Base-by-base conservation (phyloP, 2,888 invertebrate species). In the Oscheius sp. region DNA sequence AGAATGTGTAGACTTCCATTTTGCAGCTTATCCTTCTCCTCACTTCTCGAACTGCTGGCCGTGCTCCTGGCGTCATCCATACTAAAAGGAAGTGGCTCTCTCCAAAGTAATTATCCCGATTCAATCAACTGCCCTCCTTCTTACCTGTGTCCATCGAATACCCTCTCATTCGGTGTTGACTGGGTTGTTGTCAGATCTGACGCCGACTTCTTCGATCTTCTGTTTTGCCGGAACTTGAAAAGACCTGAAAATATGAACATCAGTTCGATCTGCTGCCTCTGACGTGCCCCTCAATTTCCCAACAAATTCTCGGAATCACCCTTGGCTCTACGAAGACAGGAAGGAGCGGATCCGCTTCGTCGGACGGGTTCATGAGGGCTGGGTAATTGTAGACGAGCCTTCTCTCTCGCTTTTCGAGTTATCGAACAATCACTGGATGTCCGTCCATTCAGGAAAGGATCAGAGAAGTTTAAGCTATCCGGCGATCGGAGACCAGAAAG, bases 11-110 rank as follows among this genome's bases (percentile, higher is more conserved):
- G 45, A n/a, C 38, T 20, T 0, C 63, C 68, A 32, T 63, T 68
- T 49, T n/a, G 12, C 2, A 28, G 47, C 56, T 51, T 75, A 38
- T 75, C 61, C 67, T 79, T 79, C 17, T 80, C 82, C 20, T 82
- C 82, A 56, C 80, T 80, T 47, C 76, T 72, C 8, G 77, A 82
- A 62, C 81, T 81, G 68, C 80, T 80, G 6, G 81, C 77, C 24
- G 82, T 81, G 63, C 77, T 77, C 44, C 76, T 73, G 0, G 77
- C 72, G 57, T 83, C 82, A 38, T 82, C 82, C 69, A 75, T 70
- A 24, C 79, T 81, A 69, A 59, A 78, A 67, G 24, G 24, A n/a
- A 41, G 20, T 3, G 3, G 20, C 12, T 9, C 14, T 14, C 36
- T 36, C 36, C 4, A 9, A 3, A 36, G 6, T 17, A 33, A 59